Evolutionary conservation across 2,888 invertebrate species (phyloP).

Genomic region (Blera fallax): DNA sequence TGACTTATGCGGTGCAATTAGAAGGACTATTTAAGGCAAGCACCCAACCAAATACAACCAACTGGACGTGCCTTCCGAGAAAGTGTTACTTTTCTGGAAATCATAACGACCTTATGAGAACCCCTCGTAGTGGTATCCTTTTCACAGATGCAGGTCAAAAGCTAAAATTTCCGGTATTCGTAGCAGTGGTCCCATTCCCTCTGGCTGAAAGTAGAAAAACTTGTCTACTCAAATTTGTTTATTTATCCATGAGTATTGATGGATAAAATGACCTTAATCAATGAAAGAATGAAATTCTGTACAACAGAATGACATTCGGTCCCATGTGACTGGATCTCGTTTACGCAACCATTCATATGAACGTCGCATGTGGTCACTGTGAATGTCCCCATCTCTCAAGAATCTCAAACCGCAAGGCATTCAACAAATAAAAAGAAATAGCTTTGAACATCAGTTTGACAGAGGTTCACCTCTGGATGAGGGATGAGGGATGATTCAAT

Average conservation of each 20-base stretch:
- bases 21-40: constrained; percentile 62
- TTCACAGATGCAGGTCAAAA: constrained; percentile 30
- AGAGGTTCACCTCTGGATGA: constrained; percentile 44
- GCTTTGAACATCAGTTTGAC: constrained; percentile 51
- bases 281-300: constrained; percentile 74
- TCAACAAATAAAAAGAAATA: constrained; percentile 60
- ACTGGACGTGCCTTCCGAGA: constrained; percentile 43
- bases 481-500: constrained; percentile 57
- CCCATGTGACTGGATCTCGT: constrained; percentile 75
- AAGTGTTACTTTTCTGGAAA: constrained; percentile 49
- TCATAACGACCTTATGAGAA: constrained; percentile 43
- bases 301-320: constrained; percentile 76
- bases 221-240: constrained; percentile 69
- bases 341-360: constrained; percentile 57
- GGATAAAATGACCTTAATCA: constrained; percentile 80
- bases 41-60: constrained; percentile 2
- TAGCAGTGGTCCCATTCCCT: constrained; percentile 13
- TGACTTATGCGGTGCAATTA: constrained; percentile 72
- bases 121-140: constrained; percentile 2
- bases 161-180: not conserved
- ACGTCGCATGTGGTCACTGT: constrained; percentile 58
- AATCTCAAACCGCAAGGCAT: constrained; percentile 49
- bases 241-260: constrained; percentile 76
- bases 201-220: constrained; percentile 45
- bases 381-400: constrained; percentile 43